Conservation (phyloP, 2,113 vertebrate genomes). For the Orthonyx spaldingii region DNA sequence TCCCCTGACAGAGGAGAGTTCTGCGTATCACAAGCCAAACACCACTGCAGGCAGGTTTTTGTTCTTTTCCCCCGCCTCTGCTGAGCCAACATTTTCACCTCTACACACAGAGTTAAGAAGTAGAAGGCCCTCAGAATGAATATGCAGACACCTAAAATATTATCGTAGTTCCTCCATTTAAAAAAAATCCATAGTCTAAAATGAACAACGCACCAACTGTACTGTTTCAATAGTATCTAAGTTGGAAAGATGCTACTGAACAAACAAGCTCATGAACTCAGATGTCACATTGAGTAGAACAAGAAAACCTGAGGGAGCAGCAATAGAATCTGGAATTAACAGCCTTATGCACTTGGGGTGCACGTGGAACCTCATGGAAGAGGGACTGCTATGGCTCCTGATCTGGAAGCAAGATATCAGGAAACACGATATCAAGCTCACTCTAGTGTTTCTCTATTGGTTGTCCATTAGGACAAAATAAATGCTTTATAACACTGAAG, state of each 20-base stretch:
- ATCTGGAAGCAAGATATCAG: background rate
- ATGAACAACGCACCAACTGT: background rate
- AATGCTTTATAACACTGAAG: background rate
- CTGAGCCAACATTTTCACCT: background rate
- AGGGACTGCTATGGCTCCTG: background rate
- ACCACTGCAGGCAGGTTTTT: background rate
- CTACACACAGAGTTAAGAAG: background rate
- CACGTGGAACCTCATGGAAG: background rate
- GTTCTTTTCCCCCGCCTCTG: fast-evolving
- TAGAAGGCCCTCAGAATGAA: background rate
- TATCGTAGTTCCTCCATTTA: background rate
- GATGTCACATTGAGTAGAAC: background rate
- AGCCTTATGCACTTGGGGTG: background rate
- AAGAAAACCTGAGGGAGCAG: background rate
- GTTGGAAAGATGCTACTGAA: background rate
- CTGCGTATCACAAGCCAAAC: background rate
- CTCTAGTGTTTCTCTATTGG: background rate
- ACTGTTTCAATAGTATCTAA: background rate
- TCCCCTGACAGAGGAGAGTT: background rate
- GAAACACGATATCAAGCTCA: background rate
- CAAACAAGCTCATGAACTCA: background rate
- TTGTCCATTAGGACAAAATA: background rate
- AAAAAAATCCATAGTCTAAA: background rate
- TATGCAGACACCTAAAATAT: background rate
- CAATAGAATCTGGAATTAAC: background rate